Evolutionary conservation across 2,888 invertebrate species (phyloP).

Genomic region (Hemithea aestivaria): DNA sequence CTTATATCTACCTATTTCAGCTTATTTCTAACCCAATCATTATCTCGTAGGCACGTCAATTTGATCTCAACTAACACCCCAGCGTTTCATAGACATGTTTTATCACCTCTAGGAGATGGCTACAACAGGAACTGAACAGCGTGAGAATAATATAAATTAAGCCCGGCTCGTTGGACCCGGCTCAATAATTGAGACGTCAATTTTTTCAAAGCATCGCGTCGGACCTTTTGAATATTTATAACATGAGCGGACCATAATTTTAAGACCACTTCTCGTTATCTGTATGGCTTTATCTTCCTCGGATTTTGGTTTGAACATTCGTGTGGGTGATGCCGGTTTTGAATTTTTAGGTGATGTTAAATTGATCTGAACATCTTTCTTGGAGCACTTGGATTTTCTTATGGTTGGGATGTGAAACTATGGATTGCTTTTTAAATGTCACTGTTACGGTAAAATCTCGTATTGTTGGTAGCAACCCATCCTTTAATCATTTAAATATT

Average conservation of each 20-base stretch:
- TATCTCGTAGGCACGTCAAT: no score
- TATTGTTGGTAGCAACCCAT: no score
- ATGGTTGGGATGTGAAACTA: no score
- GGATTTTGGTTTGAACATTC: constrained; percentile 33
- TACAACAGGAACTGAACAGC: constrained; percentile 70
- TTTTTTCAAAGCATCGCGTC: constrained; percentile 58
- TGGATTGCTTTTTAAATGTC: no score
- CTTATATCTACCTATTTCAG: no score
- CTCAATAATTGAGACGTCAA: constrained; percentile 77
- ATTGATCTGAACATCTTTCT: constrained; percentile 11
- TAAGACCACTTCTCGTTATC: constrained; percentile 70
- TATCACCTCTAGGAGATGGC: constrained; percentile 37
- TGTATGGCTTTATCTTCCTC: constrained; percentile 56
- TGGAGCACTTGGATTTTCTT: no score
- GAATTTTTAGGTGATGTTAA: constrained; percentile 6
- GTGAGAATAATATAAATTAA: constrained; percentile 76
- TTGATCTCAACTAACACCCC: constrained; percentile 5
- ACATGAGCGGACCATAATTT: constrained; percentile 65
- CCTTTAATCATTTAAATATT: no score
- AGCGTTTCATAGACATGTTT: constrained; percentile 1
- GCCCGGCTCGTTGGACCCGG: constrained; percentile 34
- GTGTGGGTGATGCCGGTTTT: constrained; percentile 9
- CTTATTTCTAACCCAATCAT: no score
- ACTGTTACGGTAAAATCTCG: no score
- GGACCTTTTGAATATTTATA: constrained; percentile 73